Conservation (phyloP, 2,888 invertebrate species). For the Ophraella communa region DNA sequence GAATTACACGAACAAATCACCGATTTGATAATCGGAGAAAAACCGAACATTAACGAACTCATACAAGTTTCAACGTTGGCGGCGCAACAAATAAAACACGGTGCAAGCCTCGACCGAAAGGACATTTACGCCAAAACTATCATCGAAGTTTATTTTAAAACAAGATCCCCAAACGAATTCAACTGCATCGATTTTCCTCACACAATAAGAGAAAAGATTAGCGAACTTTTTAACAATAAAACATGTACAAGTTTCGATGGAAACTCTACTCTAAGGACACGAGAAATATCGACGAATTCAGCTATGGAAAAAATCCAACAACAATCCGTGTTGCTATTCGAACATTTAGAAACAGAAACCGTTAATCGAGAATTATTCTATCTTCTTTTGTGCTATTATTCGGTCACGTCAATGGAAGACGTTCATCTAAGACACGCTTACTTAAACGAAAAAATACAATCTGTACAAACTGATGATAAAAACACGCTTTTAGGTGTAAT, state of each 20-base stretch:
- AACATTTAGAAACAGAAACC: conserved; percentile 6
- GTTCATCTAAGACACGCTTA: conserved; percentile 51
- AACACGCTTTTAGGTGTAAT: not conserved
- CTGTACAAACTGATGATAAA: not conserved
- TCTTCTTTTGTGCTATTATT: conserved; percentile 58
- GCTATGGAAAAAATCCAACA: conserved; percentile 64
- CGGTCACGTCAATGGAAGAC: conserved; percentile 56
- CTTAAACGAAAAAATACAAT: conserved; percentile 18
- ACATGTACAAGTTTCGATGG: conserved; percentile 38
- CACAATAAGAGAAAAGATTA: conserved; percentile 62
- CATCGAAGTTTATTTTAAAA: conserved; percentile 68
- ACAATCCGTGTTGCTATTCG: conserved; percentile 51
- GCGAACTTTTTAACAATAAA: conserved; percentile 38
- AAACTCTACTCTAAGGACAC: conserved; percentile 55
- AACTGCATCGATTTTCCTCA: conserved; percentile 59
- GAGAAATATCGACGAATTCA: conserved; percentile 63
- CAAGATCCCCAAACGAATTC: conserved; percentile 51
- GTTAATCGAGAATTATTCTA: conserved; percentile 26
- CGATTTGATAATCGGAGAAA: conserved; percentile 64
- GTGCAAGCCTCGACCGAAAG: conserved; percentile 45
- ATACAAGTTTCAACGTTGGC: conserved; percentile 70
- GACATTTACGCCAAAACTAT: conserved; percentile 67
- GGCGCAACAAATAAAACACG: conserved; percentile 66
- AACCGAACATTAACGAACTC: conserved; percentile 69
- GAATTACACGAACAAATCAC: conserved; percentile 60